These are phyloP conservation scores for Sussaba pulchella DNA, from an alignment of 2,888 invertebrate species.

Conservation along the genomic window DNA sequence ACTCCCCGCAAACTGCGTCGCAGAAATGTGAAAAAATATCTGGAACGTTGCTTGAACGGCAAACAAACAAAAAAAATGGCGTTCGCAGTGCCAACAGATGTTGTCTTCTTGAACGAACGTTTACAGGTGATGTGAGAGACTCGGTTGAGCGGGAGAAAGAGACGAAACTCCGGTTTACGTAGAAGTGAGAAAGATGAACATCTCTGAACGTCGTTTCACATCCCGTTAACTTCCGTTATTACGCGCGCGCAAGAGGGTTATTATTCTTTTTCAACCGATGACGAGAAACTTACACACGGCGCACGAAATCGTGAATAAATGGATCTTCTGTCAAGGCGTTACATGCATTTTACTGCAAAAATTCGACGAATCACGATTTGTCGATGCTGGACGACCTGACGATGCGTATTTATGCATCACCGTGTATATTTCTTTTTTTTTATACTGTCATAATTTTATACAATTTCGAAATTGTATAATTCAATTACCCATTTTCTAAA, in stretches of 20 bases:
- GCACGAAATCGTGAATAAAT: constrained; percentile 4
- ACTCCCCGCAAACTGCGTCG: neutral
- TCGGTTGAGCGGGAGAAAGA: neutral
- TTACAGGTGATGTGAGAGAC: neutral
- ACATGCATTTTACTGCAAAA: constrained; percentile 7
- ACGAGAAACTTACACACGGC: constrained; percentile 14
- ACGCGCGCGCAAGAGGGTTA: no score
- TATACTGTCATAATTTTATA: neutral
- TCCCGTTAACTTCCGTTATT: constrained; percentile 56
- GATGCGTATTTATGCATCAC: no score
- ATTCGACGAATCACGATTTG: neutral
- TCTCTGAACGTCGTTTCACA: constrained; percentile 3
- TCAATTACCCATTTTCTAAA: no score
- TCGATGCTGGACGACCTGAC: no score
- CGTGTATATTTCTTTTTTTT: neutral
- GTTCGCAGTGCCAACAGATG: constrained; percentile 7
- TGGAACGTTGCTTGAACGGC: neutral
- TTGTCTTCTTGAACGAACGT: neutral
- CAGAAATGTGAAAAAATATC: neutral
- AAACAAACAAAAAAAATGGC: neutral
- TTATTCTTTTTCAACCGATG: constrained; percentile 22
- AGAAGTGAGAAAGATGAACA: constrained; percentile 1
- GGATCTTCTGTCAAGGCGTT: constrained; percentile 23
- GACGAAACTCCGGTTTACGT: neutral
- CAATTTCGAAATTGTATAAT: neutral